Evolutionary conservation across 2,797 vertebrate species (phyloP).

Genomic region (Syngnathus acus): DNA sequence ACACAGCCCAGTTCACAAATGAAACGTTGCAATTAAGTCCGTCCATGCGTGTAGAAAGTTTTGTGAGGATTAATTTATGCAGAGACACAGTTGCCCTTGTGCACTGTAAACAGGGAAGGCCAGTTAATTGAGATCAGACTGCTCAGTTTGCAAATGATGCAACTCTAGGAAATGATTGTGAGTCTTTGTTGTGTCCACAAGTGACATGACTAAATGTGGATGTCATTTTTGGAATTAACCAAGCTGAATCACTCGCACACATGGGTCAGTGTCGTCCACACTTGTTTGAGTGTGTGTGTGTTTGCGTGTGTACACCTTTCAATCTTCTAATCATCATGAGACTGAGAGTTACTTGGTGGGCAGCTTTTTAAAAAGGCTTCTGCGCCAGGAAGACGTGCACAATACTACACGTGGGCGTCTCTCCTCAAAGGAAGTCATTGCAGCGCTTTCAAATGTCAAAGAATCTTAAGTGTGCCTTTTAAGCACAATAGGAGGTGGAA

Average conservation of each 20-base stretch:
- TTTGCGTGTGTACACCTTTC: slow-evolving; percentile 10
- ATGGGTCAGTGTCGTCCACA: slow-evolving; percentile 43
- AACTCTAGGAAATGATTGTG: neutral
- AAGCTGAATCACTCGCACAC: neutral
- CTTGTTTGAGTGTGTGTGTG: slow-evolving; percentile 11
- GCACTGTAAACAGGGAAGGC: neutral
- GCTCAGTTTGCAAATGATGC: neutral
- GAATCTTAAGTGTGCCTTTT: slow-evolving; percentile 66
- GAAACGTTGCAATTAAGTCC: neutral
- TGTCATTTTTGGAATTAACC: neutral
- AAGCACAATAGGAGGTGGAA: slow-evolving; percentile 65
- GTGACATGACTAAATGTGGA: neutral
- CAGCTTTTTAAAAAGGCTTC: neutral
- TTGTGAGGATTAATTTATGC: neutral
- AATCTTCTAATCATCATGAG: neutral
- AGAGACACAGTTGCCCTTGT: neutral
- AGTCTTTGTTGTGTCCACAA: neutral
- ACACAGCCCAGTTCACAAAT: neutral
- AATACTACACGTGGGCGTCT: slow-evolving; percentile 33
- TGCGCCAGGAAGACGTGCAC: slow-evolving; percentile 14
- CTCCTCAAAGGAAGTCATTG: slow-evolving; percentile 47
- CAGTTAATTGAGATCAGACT: neutral
- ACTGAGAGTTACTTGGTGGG: neutral
- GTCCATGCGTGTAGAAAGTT: neutral
- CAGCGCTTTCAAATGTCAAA: slow-evolving; percentile 64